A percentile compares a stretch with the other conserved stretches of the same genome.
Evolutionary conservation across 2,113 vertebrate genomes (phyloP).

Genomic region (Prolemur simus): DNA sequence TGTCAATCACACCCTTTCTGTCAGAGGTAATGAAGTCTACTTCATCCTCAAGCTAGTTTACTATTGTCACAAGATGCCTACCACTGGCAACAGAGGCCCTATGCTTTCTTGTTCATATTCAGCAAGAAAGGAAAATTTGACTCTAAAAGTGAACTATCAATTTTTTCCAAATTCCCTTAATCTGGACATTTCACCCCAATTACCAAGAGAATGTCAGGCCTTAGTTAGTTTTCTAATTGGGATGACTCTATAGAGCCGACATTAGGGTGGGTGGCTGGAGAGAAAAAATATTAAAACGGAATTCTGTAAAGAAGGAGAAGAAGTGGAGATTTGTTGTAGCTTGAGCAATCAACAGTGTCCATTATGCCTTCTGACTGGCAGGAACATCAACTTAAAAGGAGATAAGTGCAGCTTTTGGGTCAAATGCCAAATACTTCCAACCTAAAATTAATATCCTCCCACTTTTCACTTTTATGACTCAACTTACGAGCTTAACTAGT

Average conservation of each 20-base stretch:
- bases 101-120: background rate
- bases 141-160: rapidly evolving
- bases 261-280: background rate
- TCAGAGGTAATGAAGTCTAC: background rate
- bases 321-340: background rate
- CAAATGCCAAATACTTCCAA: background rate
- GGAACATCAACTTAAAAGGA: background rate
- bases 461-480: background rate
- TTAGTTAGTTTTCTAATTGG: background rate
- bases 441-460: background rate
- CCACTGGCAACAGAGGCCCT: background rate
- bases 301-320: background rate
- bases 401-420: background rate
- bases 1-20: too few species aligned
- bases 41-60: background rate
- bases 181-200: background rate
- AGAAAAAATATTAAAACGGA: background rate
- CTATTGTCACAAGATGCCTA: background rate
- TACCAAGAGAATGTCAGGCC: background rate
- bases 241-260: background rate
- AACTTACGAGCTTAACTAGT: background rate
- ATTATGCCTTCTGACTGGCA: background rate
- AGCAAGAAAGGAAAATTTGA: background rate
- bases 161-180: background rate
- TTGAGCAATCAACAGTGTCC: background rate